Evolutionary conservation across 2,113 vertebrate species (phyloP), one percentile per base, ranked within the genome.

Genomic region (Grammomys dolichurus): DNA sequence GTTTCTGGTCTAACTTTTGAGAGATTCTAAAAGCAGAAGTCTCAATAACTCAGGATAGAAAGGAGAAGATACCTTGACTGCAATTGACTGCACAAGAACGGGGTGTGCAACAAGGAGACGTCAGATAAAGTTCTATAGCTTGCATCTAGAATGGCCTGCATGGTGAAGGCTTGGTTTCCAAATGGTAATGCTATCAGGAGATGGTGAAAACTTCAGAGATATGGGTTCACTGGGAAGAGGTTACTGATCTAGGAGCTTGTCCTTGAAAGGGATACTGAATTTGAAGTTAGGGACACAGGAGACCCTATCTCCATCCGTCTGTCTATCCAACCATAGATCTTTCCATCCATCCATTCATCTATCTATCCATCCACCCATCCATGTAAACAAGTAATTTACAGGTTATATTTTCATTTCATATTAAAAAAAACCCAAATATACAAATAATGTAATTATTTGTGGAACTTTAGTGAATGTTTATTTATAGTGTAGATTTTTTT

Each of bases 381-480:
- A 81, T 13, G 3, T 43, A 67, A 48, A 48, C 43, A 31, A 85
- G 67, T 48, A 48, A 65, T 80, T 54, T 80, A 78, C 46, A 60
- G 56, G n/a, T 82, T 40, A 14, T 40, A 33, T 82, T 93, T 87
- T 40, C 1, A 69, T 20, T 77, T 87, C 17, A 87, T 46, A 10
- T 46, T 90, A 51, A 95, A 95, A 73, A 56, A 95, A 95, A 73
- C 91, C 40, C n/a, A 67, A 92, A 90, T 87, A 33, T 9, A 69
- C 14, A 33, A 54, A 75, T 91, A 24, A 22, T 87, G 17, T 94
- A 87, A 90, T 78, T 67, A 22, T 95, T 24, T 26, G 63, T 60
- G n/a, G 22, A 94, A 63, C 10, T 75, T 91, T n/a, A 75, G 19
- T 65, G 69, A 89, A 20, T 7, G 16, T 28, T 76, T 73, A 85